A percentile compares a stretch with the other conserved stretches of the same genome.
Conservation (phyloP, 2,888 invertebrate genomes). For the Leptinotarsa tumamoca region DNA sequence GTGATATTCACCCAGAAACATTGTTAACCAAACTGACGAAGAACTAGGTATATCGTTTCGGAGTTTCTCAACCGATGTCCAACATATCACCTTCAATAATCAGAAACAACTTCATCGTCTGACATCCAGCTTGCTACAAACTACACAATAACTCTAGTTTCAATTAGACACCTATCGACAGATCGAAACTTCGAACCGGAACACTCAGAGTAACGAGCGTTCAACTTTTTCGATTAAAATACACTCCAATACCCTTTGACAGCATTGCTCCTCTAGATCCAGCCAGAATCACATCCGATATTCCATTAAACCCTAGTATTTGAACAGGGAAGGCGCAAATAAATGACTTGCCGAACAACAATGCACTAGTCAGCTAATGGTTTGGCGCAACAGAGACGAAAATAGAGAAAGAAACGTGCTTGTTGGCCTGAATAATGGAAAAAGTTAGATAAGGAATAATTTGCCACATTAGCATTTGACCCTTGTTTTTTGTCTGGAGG, state of each 20-base stretch:
- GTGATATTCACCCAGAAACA: too few species aligned
- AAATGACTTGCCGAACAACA: constrained; percentile 57
- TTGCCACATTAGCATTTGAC: constrained; percentile 40
- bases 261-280: constrained; percentile 28
- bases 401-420: constrained; percentile 23
- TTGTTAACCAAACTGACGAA: not conserved
- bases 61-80: not conserved
- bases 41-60: not conserved
- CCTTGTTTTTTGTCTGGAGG: constrained; percentile 34
- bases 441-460: constrained; percentile 36
- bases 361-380: constrained; percentile 14
- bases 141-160: not conserved
- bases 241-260: constrained; percentile 29
- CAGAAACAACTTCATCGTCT: not conserved
- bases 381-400: constrained; percentile 12
- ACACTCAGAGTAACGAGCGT: constrained; percentile 27
- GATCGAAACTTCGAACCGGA: constrained; percentile 9
- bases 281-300: constrained; percentile 59
- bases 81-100: not conserved
- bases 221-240: constrained; percentile 38
- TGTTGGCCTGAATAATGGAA: constrained; percentile 28
- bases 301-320: constrained; percentile 63
- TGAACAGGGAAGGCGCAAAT: constrained; percentile 56
- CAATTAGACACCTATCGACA: constrained; percentile 20
- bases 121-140: not conserved